Base-by-base conservation (phyloP, 2,888 invertebrate genomes). In the Harpalus rufipes region DNA sequence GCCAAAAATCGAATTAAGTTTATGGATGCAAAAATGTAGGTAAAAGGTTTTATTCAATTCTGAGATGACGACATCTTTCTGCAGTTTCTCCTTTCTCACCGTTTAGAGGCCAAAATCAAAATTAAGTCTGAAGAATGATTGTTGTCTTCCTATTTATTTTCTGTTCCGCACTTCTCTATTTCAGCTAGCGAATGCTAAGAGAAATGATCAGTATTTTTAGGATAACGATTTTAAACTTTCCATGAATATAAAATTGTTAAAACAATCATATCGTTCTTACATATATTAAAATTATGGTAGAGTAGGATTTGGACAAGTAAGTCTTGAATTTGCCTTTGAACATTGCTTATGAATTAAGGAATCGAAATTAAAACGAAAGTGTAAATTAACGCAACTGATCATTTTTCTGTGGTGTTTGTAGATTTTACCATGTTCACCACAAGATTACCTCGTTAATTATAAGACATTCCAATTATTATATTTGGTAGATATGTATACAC, bases 361-460 rank as follows among this genome's bases (percentile, higher is more conserved):
- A 58, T 51, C 56, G 58, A 58, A 58, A 12, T 25, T 58, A 6
- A 72, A 72, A 65, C 39, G 65, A 41, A 72, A 39, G 39, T 41
- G 16, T 72, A 72, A 72, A 72, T 41, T 7, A 44, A 68, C 14
- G 41, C 10, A 74, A 51, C 84, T 78, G 74, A 81, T 78, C 65
- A 61, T 81, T 81, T 72, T 72, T 78, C 76, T 84, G 14, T 74
- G 72, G 72, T 74, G 72, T 74, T 74, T 51, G 72, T 74, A 51
- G 7, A 61, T 61, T 68, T 76, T 83, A 72, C 59, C 76, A 79
- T 68, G 72, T 68, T 85, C 58, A 79, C 79, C 80, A 72, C 56
- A 72, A 59, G 41, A 83, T 82, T 85, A 85, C 85, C 85, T 85
- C 85, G 85, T 80, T 85, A 85, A 68, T 68, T 79, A 59, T 85